Base-by-base conservation (phyloP, 92 coral and sea anemone species). In the Galaxea fascicularis region DNA sequence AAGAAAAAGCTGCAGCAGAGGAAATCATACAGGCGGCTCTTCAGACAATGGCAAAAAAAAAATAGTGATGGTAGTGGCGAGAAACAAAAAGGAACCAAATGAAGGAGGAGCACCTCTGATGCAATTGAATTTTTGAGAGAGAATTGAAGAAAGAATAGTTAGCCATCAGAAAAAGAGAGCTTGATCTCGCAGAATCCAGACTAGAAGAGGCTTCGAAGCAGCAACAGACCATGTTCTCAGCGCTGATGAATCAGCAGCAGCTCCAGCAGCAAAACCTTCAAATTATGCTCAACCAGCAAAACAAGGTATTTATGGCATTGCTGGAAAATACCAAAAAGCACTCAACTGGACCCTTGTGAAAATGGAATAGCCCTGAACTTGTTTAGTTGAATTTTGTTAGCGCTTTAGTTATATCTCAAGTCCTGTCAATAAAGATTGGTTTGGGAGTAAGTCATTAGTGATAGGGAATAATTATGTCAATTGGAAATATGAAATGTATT, bases 151-250 rank as follows among this genome's bases (percentile, higher is more conserved):
- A 84, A 53, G 80, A 82, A 71, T 80, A 82, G 72, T 71, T 83
- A 73, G 87, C 71, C 72, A 39, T 83, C 72, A 84, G 22, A 84
- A 74, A 84, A 49, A 74, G 74, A 75, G 82, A 84, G 75, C 82
- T 84, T 75, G 88, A 84, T 73, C 88, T 84, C 31, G 75, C 82
- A 65, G 88, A 84, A 84, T 28, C 73, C 46, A 73, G 74, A 84
- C 88, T 62, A 73, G 66, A 84, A 25, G 73, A 74, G 82, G 74
- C 74, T 84, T 49, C 80, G n/a, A 73, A 84, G 74, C 82, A 74
- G 82, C 88, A 84, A 65, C 75, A 84, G 73, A 84, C 80, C 82
- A 84, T 74, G 82, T 74, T 82, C 87, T 71, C 79, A 82, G 79
- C 79, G 78, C 71, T 82, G 79, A 82, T 84, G 47, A 84, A 73